Evolutionary conservation across 2,888 invertebrate genomes (phyloP), one percentile per base, ranked within the genome.

Genomic region (Flabesymbios commensalis): DNA sequence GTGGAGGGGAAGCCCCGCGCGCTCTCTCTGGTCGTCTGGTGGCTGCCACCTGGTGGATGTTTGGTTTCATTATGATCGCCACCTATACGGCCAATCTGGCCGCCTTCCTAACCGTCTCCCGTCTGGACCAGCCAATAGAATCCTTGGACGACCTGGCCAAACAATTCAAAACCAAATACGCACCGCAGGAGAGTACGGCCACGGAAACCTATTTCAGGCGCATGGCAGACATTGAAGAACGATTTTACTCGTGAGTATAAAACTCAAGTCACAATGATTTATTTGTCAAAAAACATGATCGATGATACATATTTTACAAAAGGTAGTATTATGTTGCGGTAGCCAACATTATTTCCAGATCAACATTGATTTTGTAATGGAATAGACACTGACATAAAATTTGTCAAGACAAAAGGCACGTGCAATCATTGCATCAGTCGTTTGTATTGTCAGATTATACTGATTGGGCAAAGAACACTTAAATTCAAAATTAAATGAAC

Each of bases 41-140:
- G 0, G 97, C 97, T 0, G 97, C 97, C 1, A 97, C 97, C 0
- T 97, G 96, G 97, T 98, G 98, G 98, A 85, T 98, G 28, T 98
- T 98, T 83, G 96, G 97, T 0, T 98, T 98, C 83, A 97, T 98
- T 79, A 95, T 98, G 70, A 97, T 98, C 78, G 98, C 98, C 2
- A 96, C 96, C 0, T 98, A 98, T 83, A 98, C 98, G 0, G 98
- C 98, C 1, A 98, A 98, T 83, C 86, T 98, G 77, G 98, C 98
- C 1, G 98, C 98, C 0, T 98, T 97, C 80, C 86, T 98, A 60
- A 98, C 98, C 1, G 85, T 86, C 29, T 58, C 58, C 14, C 52
- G 59, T 31, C 43, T 59, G 42, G 59, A 59, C 7, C 59, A 63
- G 55, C 93, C 94, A 0, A 91, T 96, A 42, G 94, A 94, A 75